A percentile compares a stretch with the other conserved stretches of the same genome.
Conservation (phyloP, 2,888 invertebrate species). For the Encarsia formosa region DNA sequence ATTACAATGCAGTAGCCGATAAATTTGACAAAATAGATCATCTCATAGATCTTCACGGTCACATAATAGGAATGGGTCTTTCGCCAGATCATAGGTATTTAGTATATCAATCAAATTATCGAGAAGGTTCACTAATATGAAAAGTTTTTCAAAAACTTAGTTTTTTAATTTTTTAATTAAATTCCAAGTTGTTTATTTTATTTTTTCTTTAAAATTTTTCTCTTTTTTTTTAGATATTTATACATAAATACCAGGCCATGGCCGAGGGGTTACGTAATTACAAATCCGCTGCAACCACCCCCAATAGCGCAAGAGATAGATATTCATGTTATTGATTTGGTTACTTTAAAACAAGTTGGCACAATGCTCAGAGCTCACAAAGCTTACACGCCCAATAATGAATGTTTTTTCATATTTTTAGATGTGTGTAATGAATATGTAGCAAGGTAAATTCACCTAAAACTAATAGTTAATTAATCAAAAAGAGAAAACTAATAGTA, state of each 20-base stretch:
- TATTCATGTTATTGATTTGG: slow-evolving; percentile 79
- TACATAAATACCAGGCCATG: slow-evolving; percentile 82
- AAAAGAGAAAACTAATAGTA: slow-evolving; percentile 3
- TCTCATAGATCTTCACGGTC: slow-evolving; percentile 77
- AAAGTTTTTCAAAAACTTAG: neutral
- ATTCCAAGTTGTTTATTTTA: slow-evolving; percentile 2
- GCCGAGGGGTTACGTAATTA: slow-evolving; percentile 72
- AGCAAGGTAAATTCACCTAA: slow-evolving; percentile 61
- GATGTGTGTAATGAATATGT: slow-evolving; percentile 80
- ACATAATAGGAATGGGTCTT: slow-evolving; percentile 82
- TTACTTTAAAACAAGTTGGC: slow-evolving; percentile 70
- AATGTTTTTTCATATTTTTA: slow-evolving; percentile 82
- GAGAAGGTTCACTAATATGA: too few species aligned
- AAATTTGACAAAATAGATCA: slow-evolving; percentile 74
- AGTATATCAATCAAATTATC: too few species aligned
- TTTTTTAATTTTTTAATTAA: neutral
- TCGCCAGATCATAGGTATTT: slow-evolving; percentile 68
- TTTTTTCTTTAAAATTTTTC: slow-evolving; percentile 7
- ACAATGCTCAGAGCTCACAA: slow-evolving; percentile 75
- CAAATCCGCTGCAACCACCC: slow-evolving; percentile 74
- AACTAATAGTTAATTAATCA: slow-evolving; percentile 3
- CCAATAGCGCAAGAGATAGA: slow-evolving; percentile 84
- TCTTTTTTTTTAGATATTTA: slow-evolving; percentile 57
- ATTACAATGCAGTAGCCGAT: slow-evolving; percentile 65
- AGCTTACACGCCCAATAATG: slow-evolving; percentile 78